Evolutionary conservation across 2,888 invertebrate genomes (phyloP).

Genomic region (Macrosiphum euphorbiae): DNA sequence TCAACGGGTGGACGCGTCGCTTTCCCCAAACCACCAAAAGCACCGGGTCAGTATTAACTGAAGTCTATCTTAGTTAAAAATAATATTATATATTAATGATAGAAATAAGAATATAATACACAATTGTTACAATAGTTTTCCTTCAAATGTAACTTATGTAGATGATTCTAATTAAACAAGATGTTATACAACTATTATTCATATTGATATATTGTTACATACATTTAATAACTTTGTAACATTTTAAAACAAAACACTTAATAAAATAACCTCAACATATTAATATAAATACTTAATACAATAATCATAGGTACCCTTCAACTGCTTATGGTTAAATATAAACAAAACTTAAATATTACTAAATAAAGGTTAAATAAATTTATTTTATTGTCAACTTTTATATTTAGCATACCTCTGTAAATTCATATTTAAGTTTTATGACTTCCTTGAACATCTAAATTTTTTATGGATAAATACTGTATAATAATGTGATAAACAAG

Average conservation of each 20-base stretch:
- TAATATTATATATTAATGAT: neutral
- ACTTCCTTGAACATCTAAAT: neutral
- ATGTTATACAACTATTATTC: neutral
- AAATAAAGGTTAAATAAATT: neutral
- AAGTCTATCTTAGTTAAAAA: neutral
- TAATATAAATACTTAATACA: too few relatives aligned
- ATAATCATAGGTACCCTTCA: neutral
- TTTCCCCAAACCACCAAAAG: constrained; percentile 93
- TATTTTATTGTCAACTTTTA: neutral
- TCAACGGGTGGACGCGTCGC: constrained; percentile 76
- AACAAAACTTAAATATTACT: neutral
- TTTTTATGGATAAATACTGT: neutral
- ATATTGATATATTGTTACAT: neutral
- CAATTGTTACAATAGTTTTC: neutral
- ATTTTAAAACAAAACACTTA: neutral
- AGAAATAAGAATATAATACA: neutral
- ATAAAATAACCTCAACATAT: neutral
- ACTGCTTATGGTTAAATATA: neutral
- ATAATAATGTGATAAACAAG: neutral
- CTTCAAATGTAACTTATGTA: neutral
- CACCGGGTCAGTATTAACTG: constrained; percentile 75
- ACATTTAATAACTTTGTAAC: neutral
- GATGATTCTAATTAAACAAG: neutral
- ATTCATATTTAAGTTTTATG: neutral
- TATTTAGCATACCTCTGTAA: neutral